These are phyloP conservation scores for Drosophila trapezifrons DNA, from an alignment of 1,140 invertebrate genomes.

Conservation along the genomic window DNA sequence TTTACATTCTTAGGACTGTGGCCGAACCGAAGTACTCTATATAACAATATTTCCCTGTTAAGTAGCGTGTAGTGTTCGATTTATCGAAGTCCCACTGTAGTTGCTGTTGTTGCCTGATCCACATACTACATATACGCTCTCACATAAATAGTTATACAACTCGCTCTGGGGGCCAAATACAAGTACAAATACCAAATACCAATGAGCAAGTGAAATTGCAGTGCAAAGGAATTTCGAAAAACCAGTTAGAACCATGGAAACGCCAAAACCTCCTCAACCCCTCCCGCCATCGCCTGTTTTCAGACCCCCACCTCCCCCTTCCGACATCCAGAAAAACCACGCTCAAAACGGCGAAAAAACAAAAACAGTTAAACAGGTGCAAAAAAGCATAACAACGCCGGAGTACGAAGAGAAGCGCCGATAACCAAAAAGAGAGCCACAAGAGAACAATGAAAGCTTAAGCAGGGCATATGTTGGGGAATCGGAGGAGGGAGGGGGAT, in stretches of 20 bases:
- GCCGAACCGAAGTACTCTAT: no score
- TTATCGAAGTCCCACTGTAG: slow-evolving; percentile 6
- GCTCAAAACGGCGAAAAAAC: slow-evolving; percentile 41
- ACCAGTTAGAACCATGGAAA: slow-evolving; percentile 67
- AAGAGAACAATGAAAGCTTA: slow-evolving; percentile 14
- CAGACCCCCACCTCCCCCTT: slow-evolving; percentile 4
- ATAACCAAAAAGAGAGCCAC: slow-evolving; percentile 7
- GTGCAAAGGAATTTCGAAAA: slow-evolving; percentile 64
- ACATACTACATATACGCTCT: slow-evolving; percentile 3
- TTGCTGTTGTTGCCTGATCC: slow-evolving; percentile 16
- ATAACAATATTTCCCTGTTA: no score
- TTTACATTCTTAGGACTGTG: no score
- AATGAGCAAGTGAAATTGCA: slow-evolving; percentile 69
- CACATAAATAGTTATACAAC: slow-evolving; percentile 61
- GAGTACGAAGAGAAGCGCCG: slow-evolving; percentile 7
- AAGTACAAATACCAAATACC: slow-evolving; percentile 6
- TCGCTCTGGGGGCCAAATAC: slow-evolving; percentile 43
- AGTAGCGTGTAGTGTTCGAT: not conserved
- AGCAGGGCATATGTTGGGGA: slow-evolving; percentile 10
- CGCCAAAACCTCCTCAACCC: slow-evolving; percentile 2
- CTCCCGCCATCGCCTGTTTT: not conserved
- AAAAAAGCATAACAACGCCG: slow-evolving; percentile 65
- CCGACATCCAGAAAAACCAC: not conserved
- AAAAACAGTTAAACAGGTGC: slow-evolving; percentile 79
- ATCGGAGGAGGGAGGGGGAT: slow-evolving; percentile 18